Base-by-base conservation (phyloP, 2,113 vertebrate species). In the Anser brachyrhynchus region DNA sequence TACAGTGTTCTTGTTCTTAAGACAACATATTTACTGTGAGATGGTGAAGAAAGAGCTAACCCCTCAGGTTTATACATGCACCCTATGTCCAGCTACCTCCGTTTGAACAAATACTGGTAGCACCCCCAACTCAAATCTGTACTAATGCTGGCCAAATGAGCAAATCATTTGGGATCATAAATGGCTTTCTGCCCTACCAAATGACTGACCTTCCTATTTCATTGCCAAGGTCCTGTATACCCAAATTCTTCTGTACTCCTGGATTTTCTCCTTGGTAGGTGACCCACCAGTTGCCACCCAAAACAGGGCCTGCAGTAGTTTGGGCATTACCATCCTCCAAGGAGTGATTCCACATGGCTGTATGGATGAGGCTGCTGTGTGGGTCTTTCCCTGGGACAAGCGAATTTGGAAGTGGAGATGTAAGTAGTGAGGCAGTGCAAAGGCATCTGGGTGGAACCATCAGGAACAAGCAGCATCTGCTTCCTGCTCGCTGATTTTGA, bases 21-120 rank as follows among this genome's bases (percentile, higher is more conserved):
- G 55, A 26, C 31, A 82, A 54, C 4, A 3, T 64, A 84, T 64
- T 28, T 70, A 13, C 13, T 73, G 15, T 26, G 18, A 76, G 29
- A 23, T 4, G 37, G 7, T 6, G 51, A 74, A 31, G 23, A 33
- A 1, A 28, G 4, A 12, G 2, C 20, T 3, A 78, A 52, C 2
- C 10, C 11, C 21, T 49, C 15, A 0, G 2, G 5, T 18, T 58
- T 43, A 4, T 15, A 4, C 10, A 11, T 0, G 1, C 11, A 18
- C 8, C 13, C 13, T 20, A 2, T 5, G 4, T 16, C 33, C 59
- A 41, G 20, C 35, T 83, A 3, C 59, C 9, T 54, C 26, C 20
- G 20, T 18, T 44, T 65, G 67, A 65, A 46, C 28, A 78, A 31
- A 43, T 10, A 6, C 12, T n/a, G 22, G 11, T 74, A 19, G 37